Evolutionary conservation across 2,888 invertebrate genomes (phyloP).

Genomic region (Polylopha cassiicola): DNA sequence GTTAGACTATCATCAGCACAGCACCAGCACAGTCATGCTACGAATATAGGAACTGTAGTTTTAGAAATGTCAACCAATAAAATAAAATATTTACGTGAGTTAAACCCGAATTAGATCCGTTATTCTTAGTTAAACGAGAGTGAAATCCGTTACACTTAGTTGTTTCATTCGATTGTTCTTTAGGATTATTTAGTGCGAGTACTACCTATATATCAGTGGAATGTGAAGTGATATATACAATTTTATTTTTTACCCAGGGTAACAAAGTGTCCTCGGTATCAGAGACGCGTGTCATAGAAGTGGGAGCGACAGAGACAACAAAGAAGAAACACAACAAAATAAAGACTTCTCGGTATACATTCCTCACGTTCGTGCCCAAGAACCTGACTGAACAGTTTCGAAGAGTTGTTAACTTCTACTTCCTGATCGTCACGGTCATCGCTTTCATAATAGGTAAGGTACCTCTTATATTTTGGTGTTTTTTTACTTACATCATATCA

Average conservation of each 20-base stretch:
- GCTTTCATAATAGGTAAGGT: conserved; percentile 79
- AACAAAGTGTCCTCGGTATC: conserved; percentile 76
- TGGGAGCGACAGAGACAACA: conserved; percentile 65
- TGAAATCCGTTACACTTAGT: too few species aligned
- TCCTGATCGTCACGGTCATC: conserved; percentile 84
- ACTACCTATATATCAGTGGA: too few species aligned
- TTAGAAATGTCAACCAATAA: too few species aligned
- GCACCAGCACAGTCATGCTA: too few species aligned
- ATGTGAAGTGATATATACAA: too few species aligned
- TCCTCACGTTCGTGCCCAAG: conserved; percentile 87
- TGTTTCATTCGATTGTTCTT: too few species aligned
- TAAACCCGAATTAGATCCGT: too few species aligned
- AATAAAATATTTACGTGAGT: too few species aligned
- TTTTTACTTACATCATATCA: neutral
- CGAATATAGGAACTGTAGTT: too few species aligned
- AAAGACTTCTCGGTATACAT: conserved; percentile 84
- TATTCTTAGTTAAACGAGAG: too few species aligned
- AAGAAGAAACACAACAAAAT: conserved; percentile 74
- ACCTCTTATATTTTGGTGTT: conserved; percentile 20
- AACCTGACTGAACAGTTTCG: conserved; percentile 90
- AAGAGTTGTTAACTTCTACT: conserved; percentile 90
- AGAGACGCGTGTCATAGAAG: conserved; percentile 78
- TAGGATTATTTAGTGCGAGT: too few species aligned
- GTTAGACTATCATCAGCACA: too few species aligned
- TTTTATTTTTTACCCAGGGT: conserved; percentile 70